A percentile compares a stretch with the other conserved stretches of the same genome.
These are phyloP conservation scores for Monarcha castaneiventris DNA, from an alignment of 2,113 vertebrate species.

Conservation along the genomic window DNA sequence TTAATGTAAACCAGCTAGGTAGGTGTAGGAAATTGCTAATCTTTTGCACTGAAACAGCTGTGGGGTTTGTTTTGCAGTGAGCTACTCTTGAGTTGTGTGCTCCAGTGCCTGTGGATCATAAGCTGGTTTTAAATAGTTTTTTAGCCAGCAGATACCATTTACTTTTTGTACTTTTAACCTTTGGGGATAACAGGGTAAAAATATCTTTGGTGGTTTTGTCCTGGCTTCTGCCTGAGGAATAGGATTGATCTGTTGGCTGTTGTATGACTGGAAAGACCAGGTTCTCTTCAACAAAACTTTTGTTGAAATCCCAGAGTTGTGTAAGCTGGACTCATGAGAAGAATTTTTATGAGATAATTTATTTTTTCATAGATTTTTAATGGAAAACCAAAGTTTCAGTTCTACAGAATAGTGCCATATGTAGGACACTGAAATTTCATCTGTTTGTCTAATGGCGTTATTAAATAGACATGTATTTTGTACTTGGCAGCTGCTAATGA, in stretches of 20 bases:
- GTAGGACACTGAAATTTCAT: background rate
- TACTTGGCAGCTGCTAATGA: background rate
- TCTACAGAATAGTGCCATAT: background rate
- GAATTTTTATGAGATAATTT: background rate
- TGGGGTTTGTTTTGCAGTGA: background rate
- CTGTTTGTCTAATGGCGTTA: background rate
- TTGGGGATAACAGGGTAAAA: background rate
- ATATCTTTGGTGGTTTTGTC: background rate
- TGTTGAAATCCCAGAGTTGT: background rate
- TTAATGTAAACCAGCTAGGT: background rate
- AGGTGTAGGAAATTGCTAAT: background rate
- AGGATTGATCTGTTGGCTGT: background rate
- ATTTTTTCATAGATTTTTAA: background rate
- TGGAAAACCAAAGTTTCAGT: background rate
- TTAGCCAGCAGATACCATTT: background rate
- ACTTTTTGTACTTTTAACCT: background rate
- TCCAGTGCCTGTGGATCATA: background rate
- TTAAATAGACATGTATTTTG: background rate
- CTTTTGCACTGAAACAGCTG: background rate
- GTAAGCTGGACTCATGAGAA: background rate
- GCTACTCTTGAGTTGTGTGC: background rate
- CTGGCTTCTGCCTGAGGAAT: background rate
- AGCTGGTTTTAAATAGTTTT: background rate
- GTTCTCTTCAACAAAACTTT: background rate
- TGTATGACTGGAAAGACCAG: background rate